A percentile compares a stretch with the other conserved stretches of the same genome.
Evolutionary conservation across 2,888 invertebrate genomes (phyloP).

Genomic region (Campopleginae sp.): DNA sequence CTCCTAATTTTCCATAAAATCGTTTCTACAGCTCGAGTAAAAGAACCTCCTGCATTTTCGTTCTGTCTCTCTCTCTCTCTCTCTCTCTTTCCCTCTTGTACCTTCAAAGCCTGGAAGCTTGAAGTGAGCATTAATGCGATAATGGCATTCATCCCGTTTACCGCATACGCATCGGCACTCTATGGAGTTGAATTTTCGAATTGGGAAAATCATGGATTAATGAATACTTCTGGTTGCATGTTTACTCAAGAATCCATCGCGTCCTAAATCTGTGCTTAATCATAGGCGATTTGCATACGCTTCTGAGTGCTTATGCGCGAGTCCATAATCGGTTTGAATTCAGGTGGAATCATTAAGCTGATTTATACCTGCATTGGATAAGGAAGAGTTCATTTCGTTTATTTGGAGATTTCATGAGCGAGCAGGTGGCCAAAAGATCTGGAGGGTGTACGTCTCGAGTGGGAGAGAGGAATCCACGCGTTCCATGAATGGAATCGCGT

Average conservation of each 20-base stretch:
- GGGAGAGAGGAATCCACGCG: constrained; percentile 15
- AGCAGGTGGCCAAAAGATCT: neutral
- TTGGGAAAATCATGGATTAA: neutral
- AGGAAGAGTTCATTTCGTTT: constrained; percentile 1
- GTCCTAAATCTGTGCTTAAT: neutral
- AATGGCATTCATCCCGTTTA: neutral
- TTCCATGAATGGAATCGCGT: constrained; percentile 18
- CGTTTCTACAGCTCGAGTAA: neutral
- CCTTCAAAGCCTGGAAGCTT: neutral
- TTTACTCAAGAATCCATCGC: neutral
- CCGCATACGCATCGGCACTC: neutral
- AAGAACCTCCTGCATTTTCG: neutral
- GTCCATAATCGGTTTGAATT: constrained; percentile 67
- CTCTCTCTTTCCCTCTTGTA: neutral
- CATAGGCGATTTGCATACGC: neutral
- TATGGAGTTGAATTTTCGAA: neutral
- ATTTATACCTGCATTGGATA: constrained; percentile 63
- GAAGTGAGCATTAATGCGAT: constrained; percentile 1
- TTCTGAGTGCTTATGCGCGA: constrained; percentile 33
- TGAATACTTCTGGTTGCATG: neutral
- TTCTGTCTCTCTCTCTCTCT: neutral
- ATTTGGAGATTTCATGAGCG: constrained; percentile 3
- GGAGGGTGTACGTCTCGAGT: neutral
- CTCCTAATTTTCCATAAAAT: neutral
- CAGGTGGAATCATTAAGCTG: constrained; percentile 66